Base-by-base conservation (phyloP, 2,888 invertebrate genomes). In the Ceramica pisi region DNA sequence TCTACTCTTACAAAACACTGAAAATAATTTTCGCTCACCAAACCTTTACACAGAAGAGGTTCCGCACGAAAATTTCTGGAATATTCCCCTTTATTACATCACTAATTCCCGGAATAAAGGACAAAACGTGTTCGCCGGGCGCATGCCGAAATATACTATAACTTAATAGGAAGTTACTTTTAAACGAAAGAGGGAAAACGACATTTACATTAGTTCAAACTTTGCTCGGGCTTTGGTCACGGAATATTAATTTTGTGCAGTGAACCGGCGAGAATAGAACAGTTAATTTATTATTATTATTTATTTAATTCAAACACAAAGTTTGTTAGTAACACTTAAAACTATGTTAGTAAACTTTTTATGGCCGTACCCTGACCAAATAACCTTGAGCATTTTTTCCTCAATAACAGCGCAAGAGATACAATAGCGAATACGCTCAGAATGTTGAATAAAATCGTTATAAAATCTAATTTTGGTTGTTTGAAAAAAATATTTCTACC, bases 71-170 rank as follows among this genome's bases (percentile, higher is more conserved):
- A 79, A 81, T 81, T 77, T 55, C 73, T 80, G 35, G 64, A 85
- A 85, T 83, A 76, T 78, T 85, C 60, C 38, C 64, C 70, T 83
- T 69, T 80, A 86, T 83, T 78, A 67, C 61, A 21, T 74, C n/a
- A 65, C 56, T 83, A 86, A 81, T 86, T 85, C 66, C 61, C 61
- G 59, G 63, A 76, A 72, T 79, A 77, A 77, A 71, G 73, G 78
- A 78, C 72, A 56, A 59, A 77, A 77, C 64, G 64, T 79, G 73
- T 67, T 71, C 71, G n/a, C 56, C 46, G 67, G 63, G 65, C 62
- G n/a, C 48, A 44, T 53, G 63, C 46, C 60, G 51, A 57, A 72
- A 78, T 72, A 69, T 71, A 70, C 51, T 56, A 73, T 67, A 77
- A 76, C 71, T 82, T 78, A 80, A 80, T 78, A 68, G 71, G 55